Evolutionary conservation across 37 sponge, comb jelly and placozoan species (phyloP).

Genomic region (Tethya wilhelma): DNA sequence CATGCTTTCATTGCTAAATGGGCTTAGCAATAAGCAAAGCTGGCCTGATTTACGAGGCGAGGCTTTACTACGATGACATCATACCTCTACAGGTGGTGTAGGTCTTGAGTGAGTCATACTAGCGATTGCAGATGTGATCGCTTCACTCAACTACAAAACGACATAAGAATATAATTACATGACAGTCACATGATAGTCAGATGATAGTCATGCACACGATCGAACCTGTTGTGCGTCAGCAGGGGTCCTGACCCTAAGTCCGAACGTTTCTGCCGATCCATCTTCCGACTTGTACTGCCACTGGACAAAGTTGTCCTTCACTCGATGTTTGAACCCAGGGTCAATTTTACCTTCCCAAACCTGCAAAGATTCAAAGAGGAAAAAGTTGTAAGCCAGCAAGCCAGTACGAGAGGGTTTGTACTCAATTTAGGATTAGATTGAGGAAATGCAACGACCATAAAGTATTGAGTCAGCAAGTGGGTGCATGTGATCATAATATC

Average conservation of each 20-base stretch:
- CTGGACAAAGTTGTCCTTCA: constrained; percentile 67
- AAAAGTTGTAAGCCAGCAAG: neutral
- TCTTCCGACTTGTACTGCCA: constrained; percentile 44
- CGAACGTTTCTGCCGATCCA: constrained; percentile 17
- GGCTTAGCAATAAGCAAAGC: too few relatives aligned
- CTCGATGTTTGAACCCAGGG: constrained; percentile 28
- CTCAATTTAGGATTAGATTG: too few relatives aligned
- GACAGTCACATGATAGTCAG: neutral
- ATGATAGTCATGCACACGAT: too few relatives aligned
- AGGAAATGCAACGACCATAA: too few relatives aligned
- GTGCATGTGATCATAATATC: neutral
- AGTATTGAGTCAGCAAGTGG: too few relatives aligned
- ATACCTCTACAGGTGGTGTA: too few relatives aligned
- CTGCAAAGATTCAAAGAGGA: constrained; percentile 14
- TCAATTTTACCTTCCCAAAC: constrained; percentile 32
- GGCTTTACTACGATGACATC: too few relatives aligned
- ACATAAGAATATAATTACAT: neutral
- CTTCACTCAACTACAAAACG: neutral
- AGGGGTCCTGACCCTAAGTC: constrained; percentile 32
- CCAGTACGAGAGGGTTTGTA: neutral
- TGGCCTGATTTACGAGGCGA: too few relatives aligned
- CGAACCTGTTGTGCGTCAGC: constrained; percentile 52
- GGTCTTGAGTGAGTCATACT: too few relatives aligned
- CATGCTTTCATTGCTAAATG: too few relatives aligned
- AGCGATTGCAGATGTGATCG: too few relatives aligned